Percentiles rank a stretch among this genome's conserved stretches.
These are phyloP conservation scores for Apodemia zela DNA, from an alignment of 2,888 invertebrate genomes.

Conservation along the genomic window DNA sequence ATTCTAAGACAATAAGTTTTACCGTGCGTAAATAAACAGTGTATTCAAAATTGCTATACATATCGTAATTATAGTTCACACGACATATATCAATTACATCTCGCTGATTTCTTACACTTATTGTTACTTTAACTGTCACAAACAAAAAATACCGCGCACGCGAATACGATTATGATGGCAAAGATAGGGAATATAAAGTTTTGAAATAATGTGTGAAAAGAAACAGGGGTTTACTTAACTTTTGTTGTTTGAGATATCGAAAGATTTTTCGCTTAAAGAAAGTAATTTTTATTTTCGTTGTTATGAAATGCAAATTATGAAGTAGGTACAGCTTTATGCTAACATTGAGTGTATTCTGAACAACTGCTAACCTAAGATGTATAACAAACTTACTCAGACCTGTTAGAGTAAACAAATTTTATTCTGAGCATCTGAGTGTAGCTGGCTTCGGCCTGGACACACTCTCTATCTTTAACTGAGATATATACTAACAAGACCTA, in stretches of 20 bases:
- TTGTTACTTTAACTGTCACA: constrained; percentile 23
- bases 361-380: too few species aligned
- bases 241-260: constrained; percentile 29
- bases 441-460: too few species aligned
- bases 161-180: constrained; percentile 20
- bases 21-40: neutral
- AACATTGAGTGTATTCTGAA: too few species aligned
- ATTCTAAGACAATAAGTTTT: neutral
- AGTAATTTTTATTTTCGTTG: too few species aligned
- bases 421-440: too few species aligned
- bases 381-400: too few species aligned
- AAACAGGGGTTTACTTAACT: neutral
- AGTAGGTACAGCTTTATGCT: too few species aligned
- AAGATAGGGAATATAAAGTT: constrained; percentile 2
- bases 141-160: constrained; percentile 29
- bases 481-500: too few species aligned
- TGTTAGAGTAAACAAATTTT: too few species aligned
- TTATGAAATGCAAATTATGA: too few species aligned
- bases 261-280: neutral
- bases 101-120: constrained; percentile 30
- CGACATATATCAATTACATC: constrained; percentile 31
- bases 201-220: constrained; percentile 12
- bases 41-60: constrained; percentile 20
- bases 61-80: constrained; percentile 30
- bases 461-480: too few species aligned